These are phyloP conservation scores for Harpalus rufipes DNA, from an alignment of 2,888 invertebrate species.

Conservation along the genomic window DNA sequence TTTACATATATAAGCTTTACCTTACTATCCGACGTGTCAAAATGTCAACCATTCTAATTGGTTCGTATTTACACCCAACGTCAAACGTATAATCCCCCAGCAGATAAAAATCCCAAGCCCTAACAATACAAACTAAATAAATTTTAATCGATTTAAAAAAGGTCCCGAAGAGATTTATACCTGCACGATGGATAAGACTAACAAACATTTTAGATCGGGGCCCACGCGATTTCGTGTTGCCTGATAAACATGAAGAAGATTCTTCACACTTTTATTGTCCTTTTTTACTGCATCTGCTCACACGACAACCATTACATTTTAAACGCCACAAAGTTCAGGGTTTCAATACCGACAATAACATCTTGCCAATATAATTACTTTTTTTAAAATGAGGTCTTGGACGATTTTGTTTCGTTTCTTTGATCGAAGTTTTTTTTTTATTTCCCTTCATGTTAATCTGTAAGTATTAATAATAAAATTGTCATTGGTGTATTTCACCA, in stretches of 20 bases:
- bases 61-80: slow-evolving; percentile 35
- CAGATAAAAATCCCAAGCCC: slow-evolving; percentile 40
- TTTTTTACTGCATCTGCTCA: not conserved
- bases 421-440: too few species aligned
- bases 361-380: too few species aligned
- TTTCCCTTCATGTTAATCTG: too few species aligned
- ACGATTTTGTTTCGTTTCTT: too few species aligned
- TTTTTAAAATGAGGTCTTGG: too few species aligned
- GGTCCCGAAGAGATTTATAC: slow-evolving; percentile 33
- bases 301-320: not conserved
- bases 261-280: not conserved
- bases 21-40: slow-evolving; percentile 50
- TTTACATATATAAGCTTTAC: slow-evolving; percentile 55
- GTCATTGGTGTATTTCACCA: too few species aligned
- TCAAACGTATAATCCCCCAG: slow-evolving; percentile 25
- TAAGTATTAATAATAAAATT: too few species aligned
- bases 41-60: slow-evolving; percentile 49
- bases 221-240: slow-evolving; percentile 49
- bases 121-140: slow-evolving; percentile 57
- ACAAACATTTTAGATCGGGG: slow-evolving; percentile 54
- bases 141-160: slow-evolving; percentile 54
- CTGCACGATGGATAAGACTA: slow-evolving; percentile 28
- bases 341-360: too few species aligned
- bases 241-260: slow-evolving; percentile 1
- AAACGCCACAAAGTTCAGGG: not conserved